Evolutionary conservation across 2,888 invertebrate species (phyloP), one percentile per base, ranked within the genome.

Genomic region (Blastobasis lacticolella): DNA sequence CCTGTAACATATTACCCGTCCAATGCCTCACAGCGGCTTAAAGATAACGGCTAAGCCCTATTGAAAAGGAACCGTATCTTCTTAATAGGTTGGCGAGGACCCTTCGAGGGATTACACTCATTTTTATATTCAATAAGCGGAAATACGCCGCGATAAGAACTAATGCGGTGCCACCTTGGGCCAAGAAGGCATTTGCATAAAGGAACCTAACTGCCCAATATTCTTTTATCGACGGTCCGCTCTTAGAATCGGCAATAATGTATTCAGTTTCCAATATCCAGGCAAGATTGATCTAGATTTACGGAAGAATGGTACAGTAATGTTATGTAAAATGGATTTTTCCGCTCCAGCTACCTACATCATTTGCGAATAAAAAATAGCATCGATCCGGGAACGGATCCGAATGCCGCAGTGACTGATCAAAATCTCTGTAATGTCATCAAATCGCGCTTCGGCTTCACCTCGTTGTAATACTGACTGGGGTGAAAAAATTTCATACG

Each of bases 401-500:
- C 7, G 9, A 41, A 41, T 8, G 8, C 10, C 5, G 10, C 36
- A 45, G 36, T n/a, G 46, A 46, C 46, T 36, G 46, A 47, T 47
- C 40, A 40, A 40, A 40, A 47, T 40, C 47, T 40, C 47, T 5
- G 38, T 23, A 47, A 38, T 23, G 40, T 38, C 38, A 47, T 40
- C 47, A 40, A 38, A 47, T 10, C 10, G 38, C 5, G 4, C 7
- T 37, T 37, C 46, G 46, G 37, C 23, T 23, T 23, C 23, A 23
- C 23, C 23, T 23, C 23, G 23, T 23, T 23, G 23, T 23, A 23
- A 23, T 23, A 23, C 23, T 23, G 23, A 23, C 23, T 23, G 23
- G 54, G 50, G 57, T 50, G 54, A 59, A 65, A 64, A 67, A 62
- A 48, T 62, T 63, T 62, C 59, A 58, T 66, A 63, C 64, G 70